Evolutionary conservation across 2,113 vertebrate genomes (phyloP), one percentile per base, ranked within the genome.

Genomic region (Hemichromis elongatus): DNA sequence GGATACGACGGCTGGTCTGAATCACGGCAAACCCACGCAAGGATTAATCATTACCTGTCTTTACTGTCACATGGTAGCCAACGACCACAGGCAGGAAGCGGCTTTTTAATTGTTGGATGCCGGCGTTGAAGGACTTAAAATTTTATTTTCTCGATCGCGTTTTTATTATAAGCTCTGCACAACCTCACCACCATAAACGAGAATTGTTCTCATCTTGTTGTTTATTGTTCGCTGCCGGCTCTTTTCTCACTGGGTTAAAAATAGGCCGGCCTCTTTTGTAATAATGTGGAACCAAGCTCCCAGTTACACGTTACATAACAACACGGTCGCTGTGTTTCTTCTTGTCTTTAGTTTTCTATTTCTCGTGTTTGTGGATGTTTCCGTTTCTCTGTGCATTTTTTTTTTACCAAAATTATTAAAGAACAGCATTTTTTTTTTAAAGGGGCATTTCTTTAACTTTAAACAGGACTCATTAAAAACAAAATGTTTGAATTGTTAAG

Each of bases 391-490:
- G 63, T 14, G 35, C 35, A 42, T 68, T 13, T 14, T 40, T 68
- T 40, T 14, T 40, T 63, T 37, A 37, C 4, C 33, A 63, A 12
- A 40, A 42, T 24, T 42, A 68, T 24, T 68, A 42, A 68, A 24
- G n/a, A 68, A 24, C 37, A 24, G 3, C 5, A 45, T 0, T 21
- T 18, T 16, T 70, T 40, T 66, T 45, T 26, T 70, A 70, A 45
- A 26, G 21, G 8, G 0, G 21, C 0, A 13, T 0, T 70, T 3
- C 0, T 45, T 0, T 10, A 45, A 45, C 40, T 45, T 26, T 45
- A 45, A 70, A 70, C 21, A 26, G 26, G 13, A 45, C 28, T 70
- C 21, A 26, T 26, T 3, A 18, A 70, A 70, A 26, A 70, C 40
- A 26, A 18, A 18, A 3, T 0, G 5, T 70, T 45, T 45, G 8